Percentiles rank a stretch among this genome's conserved stretches.
These are phyloP conservation scores for Pentamera pediparva DNA, from an alignment of 53 echinoderm and acorn worm species.

Conservation along the genomic window DNA sequence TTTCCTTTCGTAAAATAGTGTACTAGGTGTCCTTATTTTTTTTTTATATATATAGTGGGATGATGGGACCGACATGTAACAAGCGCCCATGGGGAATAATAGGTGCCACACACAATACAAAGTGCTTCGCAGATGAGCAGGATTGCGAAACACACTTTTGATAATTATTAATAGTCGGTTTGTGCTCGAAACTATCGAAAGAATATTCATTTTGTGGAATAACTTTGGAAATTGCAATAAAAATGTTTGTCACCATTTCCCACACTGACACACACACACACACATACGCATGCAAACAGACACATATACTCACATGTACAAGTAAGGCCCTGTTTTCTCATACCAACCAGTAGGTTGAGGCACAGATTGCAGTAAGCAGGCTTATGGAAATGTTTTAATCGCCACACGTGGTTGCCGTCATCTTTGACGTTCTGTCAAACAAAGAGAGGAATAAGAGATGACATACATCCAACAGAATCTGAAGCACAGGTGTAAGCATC, in stretches of 20 bases:
- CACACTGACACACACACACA: background rate
- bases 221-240: background rate
- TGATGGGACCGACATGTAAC: too few species aligned
- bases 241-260: background rate
- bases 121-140: too few species aligned
- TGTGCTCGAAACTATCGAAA: background rate
- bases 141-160: background rate
- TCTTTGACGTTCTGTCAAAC: slow-evolving; percentile 93
- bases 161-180: background rate
- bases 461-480: background rate
- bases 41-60: too few species aligned
- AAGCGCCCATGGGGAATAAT: too few species aligned
- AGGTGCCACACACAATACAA: too few species aligned
- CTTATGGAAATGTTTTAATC: slow-evolving; percentile 95
- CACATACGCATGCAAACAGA: background rate
- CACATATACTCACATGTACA: slow-evolving; percentile 87
- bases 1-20: too few species aligned
- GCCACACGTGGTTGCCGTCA: slow-evolving; percentile 98
- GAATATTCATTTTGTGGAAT: too few species aligned
- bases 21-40: too few species aligned
- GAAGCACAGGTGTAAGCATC: too few species aligned
- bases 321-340: slow-evolving; percentile 96
- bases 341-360: slow-evolving; percentile 89
- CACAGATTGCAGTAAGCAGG: slow-evolving; percentile 98
- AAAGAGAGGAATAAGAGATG: background rate